Evolutionary conservation across 2,113 vertebrate genomes (phyloP).

Genomic region (Channa maculata): DNA sequence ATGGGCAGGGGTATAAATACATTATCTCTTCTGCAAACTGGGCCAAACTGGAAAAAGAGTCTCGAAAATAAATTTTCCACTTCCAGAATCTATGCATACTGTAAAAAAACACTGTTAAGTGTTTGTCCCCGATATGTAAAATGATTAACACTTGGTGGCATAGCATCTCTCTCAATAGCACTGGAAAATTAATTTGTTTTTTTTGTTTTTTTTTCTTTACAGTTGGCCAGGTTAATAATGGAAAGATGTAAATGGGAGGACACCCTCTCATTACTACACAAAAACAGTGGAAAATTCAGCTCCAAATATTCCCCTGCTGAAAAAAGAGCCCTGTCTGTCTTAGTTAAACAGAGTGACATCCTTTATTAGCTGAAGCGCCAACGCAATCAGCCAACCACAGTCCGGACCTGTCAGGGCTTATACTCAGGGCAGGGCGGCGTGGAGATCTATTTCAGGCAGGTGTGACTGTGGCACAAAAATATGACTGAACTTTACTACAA

Average conservation of each 20-base stretch:
- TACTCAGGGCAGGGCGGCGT: slow-evolving; percentile 36
- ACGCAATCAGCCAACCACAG: slow-evolving; percentile 47
- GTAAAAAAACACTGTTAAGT: slow-evolving; percentile 9
- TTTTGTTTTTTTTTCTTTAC: slow-evolving; percentile 28
- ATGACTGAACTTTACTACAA: slow-evolving; percentile 35
- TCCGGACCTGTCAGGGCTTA: slow-evolving; percentile 61
- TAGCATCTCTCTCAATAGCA: slow-evolving; percentile 32
- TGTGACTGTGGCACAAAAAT: slow-evolving; percentile 63
- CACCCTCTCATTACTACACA: slow-evolving; percentile 76
- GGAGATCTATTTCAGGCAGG: slow-evolving; percentile 63
- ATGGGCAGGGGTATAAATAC: slow-evolving; percentile 16
- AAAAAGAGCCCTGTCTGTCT: slow-evolving; percentile 45
- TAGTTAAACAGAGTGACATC: slow-evolving; percentile 65
- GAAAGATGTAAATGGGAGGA: slow-evolving; percentile 74
- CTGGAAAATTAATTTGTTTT: slow-evolving; percentile 62
- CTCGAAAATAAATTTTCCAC: slow-evolving; percentile 30
- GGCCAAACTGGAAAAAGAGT: background rate
- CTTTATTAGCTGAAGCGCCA: slow-evolving; percentile 63
- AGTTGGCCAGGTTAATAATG: slow-evolving; percentile 71
- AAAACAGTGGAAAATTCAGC: slow-evolving; percentile 80
- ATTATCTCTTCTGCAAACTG: slow-evolving; percentile 22
- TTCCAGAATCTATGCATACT: slow-evolving; percentile 1
- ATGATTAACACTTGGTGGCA: slow-evolving; percentile 20
- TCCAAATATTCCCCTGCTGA: slow-evolving; percentile 73
- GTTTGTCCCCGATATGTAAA: slow-evolving; percentile 11